Base-by-base conservation (phyloP, 2,797 vertebrate genomes). In the Bryconaethiops microstoma region DNA sequence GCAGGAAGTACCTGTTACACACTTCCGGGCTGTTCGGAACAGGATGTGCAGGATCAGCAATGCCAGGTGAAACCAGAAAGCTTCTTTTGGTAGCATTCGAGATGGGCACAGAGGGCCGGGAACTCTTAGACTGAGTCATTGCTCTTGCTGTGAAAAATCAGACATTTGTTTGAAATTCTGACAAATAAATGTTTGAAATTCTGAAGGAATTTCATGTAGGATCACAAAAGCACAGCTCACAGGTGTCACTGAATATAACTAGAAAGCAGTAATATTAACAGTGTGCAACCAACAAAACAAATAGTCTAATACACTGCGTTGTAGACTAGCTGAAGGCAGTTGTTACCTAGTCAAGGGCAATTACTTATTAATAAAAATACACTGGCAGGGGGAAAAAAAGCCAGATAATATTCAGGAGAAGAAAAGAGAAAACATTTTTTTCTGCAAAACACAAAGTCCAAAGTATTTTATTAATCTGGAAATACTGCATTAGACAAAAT, bases 71-170 rank as follows among this genome's bases (percentile, higher is more conserved):
- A 4, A 91, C 93, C 92, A 97, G 92, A 89, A 99, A 99, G 85
- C 97, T 99, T 69, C 98, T 95, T 88, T 98, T 99, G 59, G 97
- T 99, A 50, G 97, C 98, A 0, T 99, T 99, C 87, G 97, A 99
- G 82, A 99, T 99, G 5, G 97, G 97, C 39, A 99, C 94, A 0
- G 95, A 94, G 0, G 97, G 95, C 4, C 97, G 95, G 77, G 92
- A 91, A 91, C 94, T 95, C 90, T 96, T 98, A 65, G 95, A 96
- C 86, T 96, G 96, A 86, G 95, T 86, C 84, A 92, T 90, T 39
- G 94, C 86, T 93, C 97, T 96, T 79, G 94, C 98, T 99, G 90
- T 52, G 74, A 80, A 39, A 14, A 48, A 42, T 40, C 45, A 45
- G 64, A 8, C 25, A 68, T 60, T 60, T 64, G 7, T 67, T 4